Percentiles rank a stretch among this genome's conserved stretches.
phyloP scores from a whole-genome alignment of 2,888 invertebrate genomes.

The Ecliptopera silaceata region DNA sequence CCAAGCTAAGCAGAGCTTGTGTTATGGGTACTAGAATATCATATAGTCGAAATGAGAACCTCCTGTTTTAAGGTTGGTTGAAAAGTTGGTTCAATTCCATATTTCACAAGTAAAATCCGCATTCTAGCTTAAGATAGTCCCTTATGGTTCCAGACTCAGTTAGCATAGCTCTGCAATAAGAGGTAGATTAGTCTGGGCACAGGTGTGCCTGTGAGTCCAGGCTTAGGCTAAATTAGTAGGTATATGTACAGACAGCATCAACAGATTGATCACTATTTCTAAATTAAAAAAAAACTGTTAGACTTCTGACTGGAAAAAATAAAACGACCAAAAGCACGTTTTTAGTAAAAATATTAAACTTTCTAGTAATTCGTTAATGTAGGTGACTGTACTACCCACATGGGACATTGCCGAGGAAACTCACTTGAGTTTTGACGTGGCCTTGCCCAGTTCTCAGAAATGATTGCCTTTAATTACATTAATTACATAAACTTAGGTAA shows the following conservation, averaged over 20 bases:
- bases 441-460: neutral
- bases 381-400: conserved; percentile 17
- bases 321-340: too few species aligned
- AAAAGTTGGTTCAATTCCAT: neutral
- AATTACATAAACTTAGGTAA: too few species aligned
- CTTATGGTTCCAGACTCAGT: conserved; percentile 28
- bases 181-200: conserved; percentile 44
- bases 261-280: too few species aligned
- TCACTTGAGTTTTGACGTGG: conserved; percentile 21
- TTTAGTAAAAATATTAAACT: too few species aligned
- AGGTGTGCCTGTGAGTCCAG: conserved; percentile 46
- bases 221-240: conserved; percentile 46
- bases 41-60: too few species aligned
- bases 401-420: conserved; percentile 17
- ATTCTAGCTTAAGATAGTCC: conserved; percentile 17
- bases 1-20: too few species aligned
- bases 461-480: neutral
- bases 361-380: too few species aligned
- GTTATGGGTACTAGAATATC: too few species aligned
- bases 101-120: conserved; percentile 5
- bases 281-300: too few species aligned
- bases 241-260: neutral
- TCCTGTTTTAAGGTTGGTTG: too few species aligned
- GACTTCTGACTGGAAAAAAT: too few species aligned
- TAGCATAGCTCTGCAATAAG: conserved; percentile 39